phyloP scores from a whole-genome alignment of 1,140 invertebrate species.

The Bilobella aurantiaca region DNA sequence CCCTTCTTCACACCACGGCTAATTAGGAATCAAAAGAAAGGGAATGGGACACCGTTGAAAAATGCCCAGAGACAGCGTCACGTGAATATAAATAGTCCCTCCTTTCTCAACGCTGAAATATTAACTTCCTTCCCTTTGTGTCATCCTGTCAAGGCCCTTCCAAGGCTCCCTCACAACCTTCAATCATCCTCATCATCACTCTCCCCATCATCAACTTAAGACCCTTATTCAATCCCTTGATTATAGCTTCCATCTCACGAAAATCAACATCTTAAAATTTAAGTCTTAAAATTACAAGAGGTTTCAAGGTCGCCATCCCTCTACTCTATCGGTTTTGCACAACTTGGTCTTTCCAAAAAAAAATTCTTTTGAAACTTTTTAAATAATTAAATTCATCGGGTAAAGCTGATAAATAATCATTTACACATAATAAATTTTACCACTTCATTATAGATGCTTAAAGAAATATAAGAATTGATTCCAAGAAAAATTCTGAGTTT shows the following conservation, averaged over 20 bases:
- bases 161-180: not conserved
- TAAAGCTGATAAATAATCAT: no score
- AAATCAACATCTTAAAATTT: not conserved
- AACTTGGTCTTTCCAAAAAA: no score
- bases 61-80: slow-evolving; percentile 1
- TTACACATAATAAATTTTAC: no score
- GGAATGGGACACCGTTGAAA: not conserved
- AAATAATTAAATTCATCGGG: no score
- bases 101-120: slow-evolving; percentile 7
- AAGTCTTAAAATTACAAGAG: no score
- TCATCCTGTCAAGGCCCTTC: not conserved
- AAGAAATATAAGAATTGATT: no score
- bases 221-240: not conserved
- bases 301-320: no score
- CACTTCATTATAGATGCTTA: no score
- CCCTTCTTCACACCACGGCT: slow-evolving; percentile 4
- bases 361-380: no score
- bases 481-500: no score
- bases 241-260: not conserved
- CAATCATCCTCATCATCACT: not conserved
- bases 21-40: slow-evolving; percentile 5
- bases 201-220: not conserved
- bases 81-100: slow-evolving; percentile 17
- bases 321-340: no score
- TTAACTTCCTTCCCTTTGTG: not conserved